Conservation (phyloP, 2,113 vertebrate genomes). For the Aix galericulata region DNA sequence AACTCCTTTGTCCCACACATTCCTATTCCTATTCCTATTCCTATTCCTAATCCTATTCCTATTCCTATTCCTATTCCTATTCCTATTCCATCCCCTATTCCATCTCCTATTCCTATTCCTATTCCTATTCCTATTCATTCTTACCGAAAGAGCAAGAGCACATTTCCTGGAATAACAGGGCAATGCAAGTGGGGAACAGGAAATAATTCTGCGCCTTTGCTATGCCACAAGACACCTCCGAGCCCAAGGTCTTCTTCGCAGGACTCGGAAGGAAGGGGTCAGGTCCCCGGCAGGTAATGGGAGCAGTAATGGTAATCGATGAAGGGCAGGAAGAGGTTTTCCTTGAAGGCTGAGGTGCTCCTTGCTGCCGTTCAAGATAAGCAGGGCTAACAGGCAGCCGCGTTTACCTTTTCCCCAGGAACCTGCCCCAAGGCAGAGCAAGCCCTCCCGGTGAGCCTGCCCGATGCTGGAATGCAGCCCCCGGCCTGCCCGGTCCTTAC, state of each 20-base stretch:
- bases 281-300: not conserved
- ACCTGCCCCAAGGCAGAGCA: not conserved
- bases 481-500: not conserved
- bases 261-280: not conserved
- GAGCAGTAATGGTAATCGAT: constrained; percentile 11
- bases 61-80: too few relatives aligned
- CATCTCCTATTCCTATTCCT: too few relatives aligned
- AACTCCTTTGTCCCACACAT: too few relatives aligned
- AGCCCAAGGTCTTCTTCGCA: constrained; percentile 30
- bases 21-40: too few relatives aligned
- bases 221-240: not conserved
- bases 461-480: not conserved
- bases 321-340: constrained; percentile 55
- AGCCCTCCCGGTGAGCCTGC: not conserved
- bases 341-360: constrained; percentile 50
- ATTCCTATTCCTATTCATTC: constrained; percentile 31
- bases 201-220: constrained; percentile 51
- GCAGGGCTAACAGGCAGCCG: not conserved
- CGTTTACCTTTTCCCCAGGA: not conserved
- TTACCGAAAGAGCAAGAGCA: constrained; percentile 45
- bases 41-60: too few relatives aligned
- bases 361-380: not conserved
- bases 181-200: constrained; percentile 43
- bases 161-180: constrained; percentile 59
- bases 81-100: too few relatives aligned